Evolutionary conservation across 1,140 invertebrate genomes (phyloP), one percentile per base, ranked within the genome.

Genomic region (Proctacanthus coquilletti): DNA sequence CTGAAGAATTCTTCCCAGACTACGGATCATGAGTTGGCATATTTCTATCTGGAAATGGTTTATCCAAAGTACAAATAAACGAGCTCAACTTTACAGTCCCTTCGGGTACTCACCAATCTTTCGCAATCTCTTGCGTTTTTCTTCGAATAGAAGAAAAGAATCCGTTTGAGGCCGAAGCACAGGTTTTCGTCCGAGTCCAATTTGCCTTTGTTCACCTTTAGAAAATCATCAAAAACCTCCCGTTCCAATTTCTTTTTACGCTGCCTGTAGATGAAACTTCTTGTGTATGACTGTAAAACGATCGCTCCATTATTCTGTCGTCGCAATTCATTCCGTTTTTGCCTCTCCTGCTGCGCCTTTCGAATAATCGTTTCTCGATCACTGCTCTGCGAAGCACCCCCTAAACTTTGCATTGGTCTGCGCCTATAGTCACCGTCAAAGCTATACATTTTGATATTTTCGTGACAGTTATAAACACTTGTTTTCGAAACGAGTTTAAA

Each of bases 401-500:
- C 75, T 45, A 94, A 68, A 65, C 85, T 91, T 65, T 94, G 88
- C 44, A 86, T 72, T 1, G 92, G 92, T 56, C 75, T 79, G 32
- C 81, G 69, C 42, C 83, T 72, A 59, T 84, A 88, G 53, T 94
- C 81, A 33, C 92, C 92, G 55, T 96, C 88, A 62, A 96, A 96
- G 55, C 78, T 84, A 61, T 84, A 84, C 72, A 71, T 72, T 45
- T 18, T 40, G n/a, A n/a, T n/a, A n/a, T n/a, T n/a, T n/a, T n/a
- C n/a, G n/a, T n/a, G n/a, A n/a, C n/a, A n/a, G n/a, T n/a, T n/a
- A n/a, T n/a, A n/a, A n/a, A n/a, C n/a, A n/a, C n/a, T n/a, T n/a
- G n/a, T n/a, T n/a, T n/a, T n/a, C n/a, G n/a, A n/a, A n/a, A n/a
- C n/a, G n/a, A n/a, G n/a, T n/a, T n/a, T n/a, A n/a, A n/a, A n/a